Evolutionary conservation across 2,888 invertebrate genomes (phyloP).

Genomic region (Platynereis dumerilii): DNA sequence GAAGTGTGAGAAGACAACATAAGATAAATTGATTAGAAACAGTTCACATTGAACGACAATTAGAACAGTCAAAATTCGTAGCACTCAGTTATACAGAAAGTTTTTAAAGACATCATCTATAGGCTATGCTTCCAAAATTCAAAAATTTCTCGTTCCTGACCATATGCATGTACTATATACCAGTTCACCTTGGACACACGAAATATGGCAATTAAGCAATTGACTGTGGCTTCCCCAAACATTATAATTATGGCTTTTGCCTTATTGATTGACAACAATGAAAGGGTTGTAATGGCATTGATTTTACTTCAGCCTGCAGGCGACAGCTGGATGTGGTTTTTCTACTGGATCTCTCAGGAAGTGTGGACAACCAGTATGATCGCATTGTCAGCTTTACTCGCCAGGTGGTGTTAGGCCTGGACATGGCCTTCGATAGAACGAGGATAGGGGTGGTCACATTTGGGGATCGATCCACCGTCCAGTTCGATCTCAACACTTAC

Average conservation of each 20-base stretch:
- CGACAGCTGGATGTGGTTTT: slow-evolving; percentile 45
- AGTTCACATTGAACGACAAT: no score
- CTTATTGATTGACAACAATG: slow-evolving; percentile 1
- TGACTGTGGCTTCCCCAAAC: no score
- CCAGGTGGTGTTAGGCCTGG: slow-evolving; percentile 53
- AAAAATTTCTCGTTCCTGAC: no score
- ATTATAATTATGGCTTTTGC: no score
- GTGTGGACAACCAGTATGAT: slow-evolving; percentile 37
- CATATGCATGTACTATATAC: no score
- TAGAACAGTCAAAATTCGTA: no score
- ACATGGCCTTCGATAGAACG: slow-evolving; percentile 53
- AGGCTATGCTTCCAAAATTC: no score
- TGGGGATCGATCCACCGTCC: slow-evolving; percentile 54
- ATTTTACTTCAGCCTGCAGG: slow-evolving; percentile 26
- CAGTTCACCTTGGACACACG: no score
- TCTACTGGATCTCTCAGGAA: slow-evolving; percentile 54
- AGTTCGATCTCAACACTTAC: slow-evolving; percentile 48
- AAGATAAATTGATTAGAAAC: no score
- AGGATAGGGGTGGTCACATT: slow-evolving; percentile 60
- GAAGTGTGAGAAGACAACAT: not conserved
- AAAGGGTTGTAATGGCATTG: not conserved
- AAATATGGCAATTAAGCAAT: no score
- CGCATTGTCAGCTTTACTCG: slow-evolving; percentile 51
- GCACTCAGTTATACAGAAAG: no score
- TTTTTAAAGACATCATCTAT: no score